Evolutionary conservation across 2,797 vertebrate genomes (phyloP).

Genomic region (Rachycentron canadum): DNA sequence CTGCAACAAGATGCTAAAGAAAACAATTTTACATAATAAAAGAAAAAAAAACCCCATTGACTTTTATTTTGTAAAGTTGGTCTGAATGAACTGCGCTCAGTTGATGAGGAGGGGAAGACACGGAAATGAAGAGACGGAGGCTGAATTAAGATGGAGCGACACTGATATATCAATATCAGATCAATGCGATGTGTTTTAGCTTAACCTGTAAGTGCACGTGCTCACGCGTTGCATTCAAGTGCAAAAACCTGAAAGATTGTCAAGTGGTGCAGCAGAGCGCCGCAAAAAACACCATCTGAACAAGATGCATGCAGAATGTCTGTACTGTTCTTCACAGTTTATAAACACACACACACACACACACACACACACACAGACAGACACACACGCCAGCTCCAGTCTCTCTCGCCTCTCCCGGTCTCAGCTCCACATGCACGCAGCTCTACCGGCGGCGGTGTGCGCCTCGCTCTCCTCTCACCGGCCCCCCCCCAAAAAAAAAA

Average conservation of each 20-base stretch:
- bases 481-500: conserved; percentile 32
- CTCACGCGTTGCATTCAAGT: conserved; percentile 66
- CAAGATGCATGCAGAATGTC: conserved; percentile 15
- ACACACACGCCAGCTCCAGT: conserved; percentile 40
- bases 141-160: background rate
- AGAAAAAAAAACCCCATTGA: background rate
- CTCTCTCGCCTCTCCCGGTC: conserved; percentile 47
- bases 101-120: background rate
- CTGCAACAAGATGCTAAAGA: background rate
- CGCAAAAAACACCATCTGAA: background rate
- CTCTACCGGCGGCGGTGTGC: conserved; percentile 54
- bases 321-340: conserved; percentile 19
- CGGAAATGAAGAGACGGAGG: background rate
- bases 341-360: conserved; percentile 6
- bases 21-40: background rate
- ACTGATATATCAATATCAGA: background rate
- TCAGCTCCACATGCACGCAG: conserved; percentile 55
- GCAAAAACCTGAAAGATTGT: background rate
- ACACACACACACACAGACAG: conserved; percentile 26
- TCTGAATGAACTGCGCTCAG: background rate
- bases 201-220: conserved; percentile 5
- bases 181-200: background rate
- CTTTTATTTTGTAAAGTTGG: background rate
- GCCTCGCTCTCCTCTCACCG: conserved; percentile 39
- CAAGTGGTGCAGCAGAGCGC: conserved; percentile 15